A percentile compares a stretch with the other conserved stretches of the same genome.
phyloP scores from a whole-genome alignment of 2,888 invertebrate species.

The Frankliniella intonsa region DNA sequence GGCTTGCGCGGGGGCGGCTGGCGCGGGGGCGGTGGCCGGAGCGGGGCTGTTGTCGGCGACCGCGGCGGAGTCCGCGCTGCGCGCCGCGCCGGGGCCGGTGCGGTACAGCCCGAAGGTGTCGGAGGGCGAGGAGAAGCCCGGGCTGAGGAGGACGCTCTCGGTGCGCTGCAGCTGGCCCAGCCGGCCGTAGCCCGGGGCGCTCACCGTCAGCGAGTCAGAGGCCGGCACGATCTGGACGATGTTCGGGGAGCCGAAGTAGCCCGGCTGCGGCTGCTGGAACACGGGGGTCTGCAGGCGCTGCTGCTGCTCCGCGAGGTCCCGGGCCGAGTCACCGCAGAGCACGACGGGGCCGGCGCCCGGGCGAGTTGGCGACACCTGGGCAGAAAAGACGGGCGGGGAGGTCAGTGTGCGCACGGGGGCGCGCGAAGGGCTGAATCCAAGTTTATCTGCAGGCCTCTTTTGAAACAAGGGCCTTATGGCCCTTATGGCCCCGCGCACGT shows the following conservation, averaged over 20 bases:
- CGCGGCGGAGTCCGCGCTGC: too few relatives aligned
- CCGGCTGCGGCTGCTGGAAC: background rate
- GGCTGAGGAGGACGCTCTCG: background rate
- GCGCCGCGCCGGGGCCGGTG: too few relatives aligned
- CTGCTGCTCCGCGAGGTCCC: background rate
- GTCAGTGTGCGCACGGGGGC: too few relatives aligned
- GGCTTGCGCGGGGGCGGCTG: background rate
- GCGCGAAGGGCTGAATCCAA: background rate
- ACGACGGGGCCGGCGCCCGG: background rate
- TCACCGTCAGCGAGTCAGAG: background rate
- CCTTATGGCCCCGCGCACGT: too few relatives aligned
- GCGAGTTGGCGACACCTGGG: background rate
- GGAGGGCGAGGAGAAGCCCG: background rate
- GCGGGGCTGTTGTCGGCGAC: background rate
- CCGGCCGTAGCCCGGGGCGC: background rate
- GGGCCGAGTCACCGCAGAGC: background rate
- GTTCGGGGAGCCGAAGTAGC: conserved; percentile 11
- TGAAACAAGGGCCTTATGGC: too few relatives aligned
- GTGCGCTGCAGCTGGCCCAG: background rate
- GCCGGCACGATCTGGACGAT: background rate
- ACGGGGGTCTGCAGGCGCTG: background rate
- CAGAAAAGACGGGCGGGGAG: too few relatives aligned
- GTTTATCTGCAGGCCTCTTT: too few relatives aligned
- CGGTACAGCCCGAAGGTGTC: too few relatives aligned
- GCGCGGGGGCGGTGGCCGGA: background rate